Conservation (phyloP, 2,888 invertebrate species). For the Mylabris sibirica region DNA sequence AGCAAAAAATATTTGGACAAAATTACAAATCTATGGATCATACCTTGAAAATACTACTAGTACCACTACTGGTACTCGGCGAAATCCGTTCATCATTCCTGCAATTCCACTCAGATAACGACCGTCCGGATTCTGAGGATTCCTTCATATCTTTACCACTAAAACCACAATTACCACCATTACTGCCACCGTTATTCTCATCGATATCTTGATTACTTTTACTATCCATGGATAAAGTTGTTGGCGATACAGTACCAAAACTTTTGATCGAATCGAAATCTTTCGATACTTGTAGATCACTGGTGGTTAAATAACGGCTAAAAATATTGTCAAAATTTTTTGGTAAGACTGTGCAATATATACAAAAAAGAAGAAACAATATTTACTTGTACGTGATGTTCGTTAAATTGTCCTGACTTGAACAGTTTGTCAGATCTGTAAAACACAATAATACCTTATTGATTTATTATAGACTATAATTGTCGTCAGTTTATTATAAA, state of each 20-base stretch:
- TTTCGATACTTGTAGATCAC: slow-evolving; percentile 53
- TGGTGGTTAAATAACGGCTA: slow-evolving; percentile 55
- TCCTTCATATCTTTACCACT: slow-evolving; percentile 1
- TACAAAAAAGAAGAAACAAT: neutral
- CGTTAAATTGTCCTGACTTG: slow-evolving; percentile 4
- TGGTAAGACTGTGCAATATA: neutral
- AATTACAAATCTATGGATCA: too few relatives aligned
- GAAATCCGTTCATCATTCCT: slow-evolving; percentile 55
- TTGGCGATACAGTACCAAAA: slow-evolving; percentile 44
- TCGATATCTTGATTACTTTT: slow-evolving; percentile 31
- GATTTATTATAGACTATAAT: neutral
- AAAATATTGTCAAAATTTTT: slow-evolving; percentile 14
- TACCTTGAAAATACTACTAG: slow-evolving; percentile 54
- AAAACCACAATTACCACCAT: slow-evolving; percentile 27
- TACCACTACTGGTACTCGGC: slow-evolving; percentile 54
- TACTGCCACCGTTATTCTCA: slow-evolving; percentile 24
- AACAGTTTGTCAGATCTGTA: slow-evolving; percentile 9
- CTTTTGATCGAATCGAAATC: slow-evolving; percentile 47
- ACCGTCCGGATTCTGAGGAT: slow-evolving; percentile 14
- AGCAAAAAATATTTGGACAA: slow-evolving; percentile 17
- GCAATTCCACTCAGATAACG: slow-evolving; percentile 48
- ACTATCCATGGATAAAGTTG: slow-evolving; percentile 42
- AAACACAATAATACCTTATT: neutral
- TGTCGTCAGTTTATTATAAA: neutral
- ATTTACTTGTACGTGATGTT: slow-evolving; percentile 11